These are phyloP conservation scores for Fragum fragum DNA, from an alignment of 2,888 invertebrate genomes.

Conservation along the genomic window DNA sequence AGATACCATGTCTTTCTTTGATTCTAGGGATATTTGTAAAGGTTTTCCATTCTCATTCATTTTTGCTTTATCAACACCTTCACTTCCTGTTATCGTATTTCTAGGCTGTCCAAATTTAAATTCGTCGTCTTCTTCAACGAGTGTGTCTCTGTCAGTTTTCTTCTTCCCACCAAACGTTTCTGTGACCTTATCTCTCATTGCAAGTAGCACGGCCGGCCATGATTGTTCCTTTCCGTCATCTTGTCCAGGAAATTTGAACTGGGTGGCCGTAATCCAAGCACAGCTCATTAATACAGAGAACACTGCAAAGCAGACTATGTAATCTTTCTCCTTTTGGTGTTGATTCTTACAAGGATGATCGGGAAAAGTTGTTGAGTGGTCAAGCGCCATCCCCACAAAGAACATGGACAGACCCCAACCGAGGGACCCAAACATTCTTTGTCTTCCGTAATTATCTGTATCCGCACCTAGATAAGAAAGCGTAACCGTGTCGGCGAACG, in stretches of 20 bases:
- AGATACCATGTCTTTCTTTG: constrained; percentile 80
- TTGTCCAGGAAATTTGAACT: constrained; percentile 90
- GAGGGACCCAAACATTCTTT: constrained; percentile 98
- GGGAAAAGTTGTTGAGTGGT: constrained; percentile 98
- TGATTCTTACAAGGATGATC: constrained; percentile 95
- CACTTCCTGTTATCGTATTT: neutral
- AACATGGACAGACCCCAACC: constrained; percentile 99
- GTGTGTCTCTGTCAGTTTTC: constrained; percentile 73
- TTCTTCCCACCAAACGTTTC: constrained; percentile 74
- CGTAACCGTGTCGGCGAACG: constrained; percentile 92
- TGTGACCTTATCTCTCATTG: constrained; percentile 81
- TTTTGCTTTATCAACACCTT: constrained; percentile 17
- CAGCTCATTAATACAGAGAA: constrained; percentile 99
- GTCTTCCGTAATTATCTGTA: constrained; percentile 93
- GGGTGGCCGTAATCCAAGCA: constrained; percentile 96
- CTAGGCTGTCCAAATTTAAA: constrained; percentile 66
- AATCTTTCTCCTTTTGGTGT: constrained; percentile 97
- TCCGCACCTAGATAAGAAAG: constrained; percentile 92
- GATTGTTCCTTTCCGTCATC: constrained; percentile 74
- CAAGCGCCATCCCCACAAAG: constrained; percentile 94
- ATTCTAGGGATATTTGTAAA: constrained; percentile 86
- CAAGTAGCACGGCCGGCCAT: constrained; percentile 78
- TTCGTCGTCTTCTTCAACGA: constrained; percentile 80
- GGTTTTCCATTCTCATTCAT: constrained; percentile 87
- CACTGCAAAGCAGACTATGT: constrained; percentile 99